Evolutionary conservation across 2,797 vertebrate species (phyloP).

Genomic region (Halcyon badia): DNA sequence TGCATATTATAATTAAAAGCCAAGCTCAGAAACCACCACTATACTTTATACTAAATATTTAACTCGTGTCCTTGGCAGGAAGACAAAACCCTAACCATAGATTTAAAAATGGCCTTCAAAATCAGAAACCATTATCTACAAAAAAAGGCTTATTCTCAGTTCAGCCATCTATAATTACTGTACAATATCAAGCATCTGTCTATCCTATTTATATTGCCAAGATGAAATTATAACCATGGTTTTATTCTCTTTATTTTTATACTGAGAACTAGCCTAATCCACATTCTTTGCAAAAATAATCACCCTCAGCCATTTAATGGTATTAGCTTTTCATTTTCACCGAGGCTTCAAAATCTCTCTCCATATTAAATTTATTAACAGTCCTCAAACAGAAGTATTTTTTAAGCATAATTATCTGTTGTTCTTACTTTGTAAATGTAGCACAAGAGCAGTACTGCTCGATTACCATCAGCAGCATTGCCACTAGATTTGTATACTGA

Average conservation of each 20-base stretch:
- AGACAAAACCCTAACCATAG: constrained; percentile 58
- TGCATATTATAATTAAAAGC: constrained; percentile 70
- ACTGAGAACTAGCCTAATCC: constrained; percentile 54
- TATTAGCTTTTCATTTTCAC: constrained; percentile 52
- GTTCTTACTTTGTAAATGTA: neutral
- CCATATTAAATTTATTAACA: constrained; percentile 36
- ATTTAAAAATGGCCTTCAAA: constrained; percentile 69
- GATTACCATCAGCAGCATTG: neutral
- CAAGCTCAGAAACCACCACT: constrained; percentile 58
- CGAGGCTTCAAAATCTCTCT: neutral
- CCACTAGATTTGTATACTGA: neutral
- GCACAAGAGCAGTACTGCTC: neutral
- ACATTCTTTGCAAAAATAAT: constrained; percentile 61
- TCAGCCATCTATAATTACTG: constrained; percentile 75
- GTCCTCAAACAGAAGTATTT: neutral
- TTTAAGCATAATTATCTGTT: neutral
- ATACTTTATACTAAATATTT: constrained; percentile 76
- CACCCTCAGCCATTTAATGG: constrained; percentile 40
- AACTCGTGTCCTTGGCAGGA: constrained; percentile 73
- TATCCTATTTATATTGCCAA: constrained; percentile 79
- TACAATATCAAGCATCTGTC: constrained; percentile 78
- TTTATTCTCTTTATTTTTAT: constrained; percentile 74
- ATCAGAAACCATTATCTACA: constrained; percentile 69
- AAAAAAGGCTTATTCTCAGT: constrained; percentile 76
- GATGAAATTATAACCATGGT: constrained; percentile 75